phyloP scores from a whole-genome alignment of 2,797 vertebrate species.

The Merluccius polli region DNA sequence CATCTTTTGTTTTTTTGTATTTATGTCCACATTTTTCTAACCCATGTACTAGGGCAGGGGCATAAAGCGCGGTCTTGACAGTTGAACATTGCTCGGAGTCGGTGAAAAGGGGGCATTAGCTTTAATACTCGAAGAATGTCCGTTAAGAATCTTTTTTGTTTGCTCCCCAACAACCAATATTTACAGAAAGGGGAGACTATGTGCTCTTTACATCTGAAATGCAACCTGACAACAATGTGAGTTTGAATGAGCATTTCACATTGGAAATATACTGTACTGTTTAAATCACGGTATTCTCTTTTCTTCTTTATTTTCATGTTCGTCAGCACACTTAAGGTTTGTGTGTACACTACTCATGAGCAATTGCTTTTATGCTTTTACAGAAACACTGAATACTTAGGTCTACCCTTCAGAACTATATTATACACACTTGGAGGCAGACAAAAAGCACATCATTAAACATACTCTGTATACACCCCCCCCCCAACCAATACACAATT shows the following conservation, averaged over 20 bases:
- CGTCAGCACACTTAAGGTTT: slow-evolving; percentile 49
- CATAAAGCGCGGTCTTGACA: too few species aligned
- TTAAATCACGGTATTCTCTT: slow-evolving; percentile 27
- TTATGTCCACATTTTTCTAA: not conserved
- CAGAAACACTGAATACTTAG: slow-evolving; percentile 70
- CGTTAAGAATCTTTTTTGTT: slow-evolving; percentile 32
- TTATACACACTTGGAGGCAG: slow-evolving; percentile 63
- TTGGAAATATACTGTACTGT: slow-evolving; percentile 47
- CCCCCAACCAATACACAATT: slow-evolving; percentile 55
- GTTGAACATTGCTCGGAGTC: not conserved
- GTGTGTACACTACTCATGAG: slow-evolving; percentile 65
- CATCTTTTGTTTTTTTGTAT: not conserved
- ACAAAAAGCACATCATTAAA: slow-evolving; percentile 60
- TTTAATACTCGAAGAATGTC: slow-evolving; percentile 69
- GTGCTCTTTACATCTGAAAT: slow-evolving; percentile 63
- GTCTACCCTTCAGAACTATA: slow-evolving; percentile 65
- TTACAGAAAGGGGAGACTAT: slow-evolving; percentile 62
- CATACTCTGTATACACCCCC: slow-evolving; percentile 42
- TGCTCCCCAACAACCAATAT: slow-evolving; percentile 72
- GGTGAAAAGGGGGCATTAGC: slow-evolving; percentile 37
- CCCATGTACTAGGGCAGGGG: too few species aligned
- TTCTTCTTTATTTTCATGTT: slow-evolving; percentile 25
- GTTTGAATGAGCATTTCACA: slow-evolving; percentile 50
- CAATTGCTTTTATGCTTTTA: slow-evolving; percentile 69
- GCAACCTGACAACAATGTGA: slow-evolving; percentile 57